Evolutionary conservation across 2,888 invertebrate species (phyloP), one percentile per base, ranked within the genome.

Genomic region (Eupithecia dodoneata): DNA sequence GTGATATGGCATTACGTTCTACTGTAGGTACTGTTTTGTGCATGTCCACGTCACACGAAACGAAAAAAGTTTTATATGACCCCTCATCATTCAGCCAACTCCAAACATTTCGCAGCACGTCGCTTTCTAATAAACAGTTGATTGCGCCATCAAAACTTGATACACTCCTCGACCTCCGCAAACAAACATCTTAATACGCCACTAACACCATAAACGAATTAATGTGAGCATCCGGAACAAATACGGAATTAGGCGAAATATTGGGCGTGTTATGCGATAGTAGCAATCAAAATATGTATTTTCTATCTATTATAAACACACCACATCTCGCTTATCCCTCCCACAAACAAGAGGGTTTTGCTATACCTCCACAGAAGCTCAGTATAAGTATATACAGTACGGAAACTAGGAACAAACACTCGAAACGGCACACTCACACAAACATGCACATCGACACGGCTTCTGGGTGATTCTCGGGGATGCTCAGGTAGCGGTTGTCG

Each of bases 131-230:
- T 82, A 74, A 73, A 81, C 76, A 74, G 74, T 81, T 82, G 80
- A 82, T 80, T 72, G 63, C 74, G 55, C 55, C 79, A 78, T 76
- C 72, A 80, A 79, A 82, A 80, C 81, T 81, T 75, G 67, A 77
- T 73, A 70, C 70, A 65, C 52, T 15, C 66, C 49, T 69, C 67
- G 47, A 79, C 73, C 76, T 72, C 66, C 67, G 65, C 73, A 76
- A 78, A 77, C 79, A 77, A 80, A 75, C 74, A 81, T 71, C 79
- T 81, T 84, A 83, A 81, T 73, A 67, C 30, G 72, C 65, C 59
- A 74, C 74, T 77, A 81, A 78, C 76, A 78, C 45, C 76, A 67
- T 78, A 78, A 78, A 76, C 13, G 10, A 71, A 74, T 78, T 74
- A 67, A 75, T 75, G 45, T 49, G 44, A n/a, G 52, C n/a, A 66